Evolutionary conservation across 2,888 invertebrate genomes (phyloP).

Genomic region (Lasioglossum pauxillum): DNA sequence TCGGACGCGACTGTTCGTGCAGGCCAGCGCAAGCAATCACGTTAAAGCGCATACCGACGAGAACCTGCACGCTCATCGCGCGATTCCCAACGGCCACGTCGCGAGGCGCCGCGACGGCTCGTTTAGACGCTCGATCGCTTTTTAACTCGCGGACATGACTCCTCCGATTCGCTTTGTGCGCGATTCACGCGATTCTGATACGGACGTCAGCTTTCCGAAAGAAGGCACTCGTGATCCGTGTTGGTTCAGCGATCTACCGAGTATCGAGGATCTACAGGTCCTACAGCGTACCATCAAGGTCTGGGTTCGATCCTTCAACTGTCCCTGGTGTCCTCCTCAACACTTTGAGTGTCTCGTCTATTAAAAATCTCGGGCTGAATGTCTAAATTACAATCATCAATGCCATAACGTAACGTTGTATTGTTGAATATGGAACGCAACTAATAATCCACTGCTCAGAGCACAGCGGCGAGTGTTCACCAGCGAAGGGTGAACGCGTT

Average conservation of each 20-base stretch:
- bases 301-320: too few species aligned
- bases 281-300: too few species aligned
- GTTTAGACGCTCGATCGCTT: constrained; percentile 10
- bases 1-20: constrained; percentile 43
- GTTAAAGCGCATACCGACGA: constrained; percentile 49
- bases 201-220: not conserved
- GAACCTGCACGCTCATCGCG: constrained; percentile 6
- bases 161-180: not conserved
- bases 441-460: too few species aligned
- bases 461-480: not conserved
- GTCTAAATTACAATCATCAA: too few species aligned
- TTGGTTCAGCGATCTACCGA: too few species aligned
- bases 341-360: too few species aligned
- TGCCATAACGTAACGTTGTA: not conserved
- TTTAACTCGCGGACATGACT: not conserved
- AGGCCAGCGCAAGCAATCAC: constrained; percentile 54
- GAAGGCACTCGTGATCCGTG: not conserved
- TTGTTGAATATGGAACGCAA: too few species aligned
- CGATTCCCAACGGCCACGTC: constrained; percentile 11
- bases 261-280: not conserved
- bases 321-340: too few species aligned
- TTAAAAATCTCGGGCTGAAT: too few species aligned
- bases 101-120: constrained; percentile 11
- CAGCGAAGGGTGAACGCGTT: not conserved
- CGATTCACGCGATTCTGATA: not conserved